phyloP scores from a whole-genome alignment of 2,113 vertebrate species.

The Eira barbara region DNA sequence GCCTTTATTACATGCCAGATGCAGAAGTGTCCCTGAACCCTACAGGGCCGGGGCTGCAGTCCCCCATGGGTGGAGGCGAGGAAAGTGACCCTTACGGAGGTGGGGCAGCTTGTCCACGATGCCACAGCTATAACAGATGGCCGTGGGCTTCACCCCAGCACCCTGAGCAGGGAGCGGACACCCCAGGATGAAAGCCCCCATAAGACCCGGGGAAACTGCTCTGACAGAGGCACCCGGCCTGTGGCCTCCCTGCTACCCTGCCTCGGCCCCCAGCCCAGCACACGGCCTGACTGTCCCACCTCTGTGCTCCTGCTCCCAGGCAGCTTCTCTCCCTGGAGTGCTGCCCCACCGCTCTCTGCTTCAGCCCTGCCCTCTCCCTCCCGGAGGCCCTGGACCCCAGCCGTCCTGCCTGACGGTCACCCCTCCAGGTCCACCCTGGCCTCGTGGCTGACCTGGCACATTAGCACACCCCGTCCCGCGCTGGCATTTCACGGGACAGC shows the following conservation, averaged over 20 bases:
- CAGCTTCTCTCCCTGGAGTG: background rate
- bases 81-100: background rate
- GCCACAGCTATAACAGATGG: rapidly evolving
- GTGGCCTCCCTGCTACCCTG: background rate
- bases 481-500: background rate
- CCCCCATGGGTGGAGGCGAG: background rate
- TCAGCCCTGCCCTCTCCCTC: too few species aligned
- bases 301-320: rapidly evolving
- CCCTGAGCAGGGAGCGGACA: rapidly evolving
- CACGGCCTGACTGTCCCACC: rapidly evolving
- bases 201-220: rapidly evolving
- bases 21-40: background rate
- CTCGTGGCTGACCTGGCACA: rapidly evolving
- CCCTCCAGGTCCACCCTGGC: background rate
- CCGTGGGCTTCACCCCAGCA: background rate
- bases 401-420: rapidly evolving
- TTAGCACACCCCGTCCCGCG: rapidly evolving
- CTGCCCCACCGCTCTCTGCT: background rate
- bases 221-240: background rate
- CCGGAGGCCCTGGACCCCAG: background rate
- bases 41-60: rapidly evolving
- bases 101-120: background rate
- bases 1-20: background rate
- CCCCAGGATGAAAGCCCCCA: rapidly evolving
- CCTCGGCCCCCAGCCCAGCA: background rate